Evolutionary conservation across 2,797 vertebrate genomes (phyloP).

Genomic region (Leptodactylus fallax): DNA sequence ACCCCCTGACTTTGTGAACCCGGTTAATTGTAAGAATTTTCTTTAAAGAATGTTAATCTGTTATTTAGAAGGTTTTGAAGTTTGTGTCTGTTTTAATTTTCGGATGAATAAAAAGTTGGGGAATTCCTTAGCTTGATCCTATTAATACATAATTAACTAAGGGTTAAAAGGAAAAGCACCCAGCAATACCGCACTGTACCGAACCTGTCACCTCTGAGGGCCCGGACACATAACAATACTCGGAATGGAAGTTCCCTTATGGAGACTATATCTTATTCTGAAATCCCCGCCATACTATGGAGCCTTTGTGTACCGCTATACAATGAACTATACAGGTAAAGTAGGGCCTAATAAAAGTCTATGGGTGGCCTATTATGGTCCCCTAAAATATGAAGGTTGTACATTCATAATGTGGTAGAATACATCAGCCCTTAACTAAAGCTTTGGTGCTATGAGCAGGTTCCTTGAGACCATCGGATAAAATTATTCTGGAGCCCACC

Average conservation of each 20-base stretch:
- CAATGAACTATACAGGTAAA: background rate
- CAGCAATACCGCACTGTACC: background rate
- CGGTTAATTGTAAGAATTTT: constrained; percentile 1
- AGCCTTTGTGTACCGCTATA: background rate
- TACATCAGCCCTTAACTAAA: too few species aligned
- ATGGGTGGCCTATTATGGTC: too few species aligned
- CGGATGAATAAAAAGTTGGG: constrained; percentile 14
- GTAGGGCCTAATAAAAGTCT: too few species aligned
- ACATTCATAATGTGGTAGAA: too few species aligned
- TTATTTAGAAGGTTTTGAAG: constrained; percentile 10
- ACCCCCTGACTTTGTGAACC: background rate
- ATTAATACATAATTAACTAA: constrained; percentile 6
- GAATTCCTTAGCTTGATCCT: background rate
- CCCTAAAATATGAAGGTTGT: too few species aligned
- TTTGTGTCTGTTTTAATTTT: constrained; percentile 24
- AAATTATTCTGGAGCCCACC: too few species aligned
- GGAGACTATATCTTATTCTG: too few species aligned
- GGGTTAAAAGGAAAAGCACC: background rate
- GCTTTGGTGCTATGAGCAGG: too few species aligned
- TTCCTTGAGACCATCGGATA: too few species aligned
- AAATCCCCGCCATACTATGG: too few species aligned
- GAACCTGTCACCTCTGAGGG: background rate
- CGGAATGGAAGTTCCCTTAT: background rate
- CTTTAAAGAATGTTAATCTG: constrained; percentile 8
- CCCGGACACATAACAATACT: background rate